A percentile compares a stretch with the other conserved stretches of the same genome.
phyloP scores from a whole-genome alignment of 2,113 vertebrate genomes.

The Anthoscopus minutus region DNA sequence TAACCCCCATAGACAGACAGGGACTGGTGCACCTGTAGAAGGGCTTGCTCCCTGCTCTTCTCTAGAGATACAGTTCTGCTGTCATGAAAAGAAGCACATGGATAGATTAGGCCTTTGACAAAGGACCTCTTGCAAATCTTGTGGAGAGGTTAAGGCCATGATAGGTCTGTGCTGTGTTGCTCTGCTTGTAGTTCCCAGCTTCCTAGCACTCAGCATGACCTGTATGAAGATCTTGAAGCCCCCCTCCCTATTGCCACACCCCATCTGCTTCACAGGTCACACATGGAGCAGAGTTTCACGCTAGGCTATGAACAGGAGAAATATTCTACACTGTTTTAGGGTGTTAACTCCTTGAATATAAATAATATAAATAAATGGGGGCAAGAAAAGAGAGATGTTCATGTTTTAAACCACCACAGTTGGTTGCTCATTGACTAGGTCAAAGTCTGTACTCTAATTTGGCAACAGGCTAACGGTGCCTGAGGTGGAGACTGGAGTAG shows the following conservation, averaged over 20 bases:
- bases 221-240: neutral
- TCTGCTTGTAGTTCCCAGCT: neutral
- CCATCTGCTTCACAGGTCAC: neutral
- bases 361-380: neutral
- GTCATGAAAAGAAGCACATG: neutral
- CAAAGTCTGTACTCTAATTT: neutral
- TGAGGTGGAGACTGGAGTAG: neutral
- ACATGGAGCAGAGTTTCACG: neutral
- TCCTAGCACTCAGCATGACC: neutral
- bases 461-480: neutral
- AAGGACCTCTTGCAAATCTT: neutral
- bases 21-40: neutral
- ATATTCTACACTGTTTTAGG: neutral
- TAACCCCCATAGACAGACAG: neutral
- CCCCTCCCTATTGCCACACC: rapidly evolving
- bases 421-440: neutral
- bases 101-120: neutral
- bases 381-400: neutral
- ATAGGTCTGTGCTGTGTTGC: neutral
- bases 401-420: neutral
- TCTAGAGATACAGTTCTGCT: neutral
- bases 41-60: neutral
- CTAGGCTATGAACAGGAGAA: neutral
- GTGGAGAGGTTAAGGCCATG: neutral
- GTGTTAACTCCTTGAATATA: neutral